A percentile compares a stretch with the other conserved stretches of the same genome.
Evolutionary conservation across 2,888 invertebrate species (phyloP).

Genomic region (Encarsia formosa): DNA sequence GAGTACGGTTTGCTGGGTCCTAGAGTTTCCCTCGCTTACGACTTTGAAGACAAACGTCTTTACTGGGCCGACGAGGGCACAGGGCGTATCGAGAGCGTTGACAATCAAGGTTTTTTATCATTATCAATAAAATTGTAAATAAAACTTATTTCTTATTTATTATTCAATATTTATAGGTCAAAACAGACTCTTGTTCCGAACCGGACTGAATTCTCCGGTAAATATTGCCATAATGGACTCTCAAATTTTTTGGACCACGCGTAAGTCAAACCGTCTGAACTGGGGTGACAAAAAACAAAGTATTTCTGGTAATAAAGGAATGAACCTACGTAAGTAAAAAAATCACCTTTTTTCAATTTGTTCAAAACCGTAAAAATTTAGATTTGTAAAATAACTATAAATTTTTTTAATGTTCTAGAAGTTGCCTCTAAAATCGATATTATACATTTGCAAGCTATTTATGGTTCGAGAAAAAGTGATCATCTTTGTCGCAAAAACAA

Average conservation of each 20-base stretch:
- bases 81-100: conserved; percentile 63
- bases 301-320: conserved; percentile 43
- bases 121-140: neutral
- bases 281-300: conserved; percentile 58
- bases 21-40: conserved; percentile 56
- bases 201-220: conserved; percentile 51
- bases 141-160: neutral
- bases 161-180: conserved; percentile 3
- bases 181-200: conserved; percentile 44
- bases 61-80: conserved; percentile 66
- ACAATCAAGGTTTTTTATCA: conserved; percentile 55
- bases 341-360: too few species aligned
- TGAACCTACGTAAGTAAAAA: conserved; percentile 45
- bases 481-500: conserved; percentile 61
- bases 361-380: neutral
- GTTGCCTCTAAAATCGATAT: conserved; percentile 41
- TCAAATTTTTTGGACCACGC: conserved; percentile 68
- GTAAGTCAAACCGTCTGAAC: conserved; percentile 57
- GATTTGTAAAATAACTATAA: neutral
- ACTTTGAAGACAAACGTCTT: conserved; percentile 57
- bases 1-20: conserved; percentile 54
- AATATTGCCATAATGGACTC: conserved; percentile 61
- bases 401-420: conserved; percentile 30
- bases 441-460: conserved; percentile 55
- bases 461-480: too few species aligned